A percentile compares a stretch with the other conserved stretches of the same genome.
Evolutionary conservation across 2,888 invertebrate species (phyloP).

Genomic region (Thymelicus acteon): DNA sequence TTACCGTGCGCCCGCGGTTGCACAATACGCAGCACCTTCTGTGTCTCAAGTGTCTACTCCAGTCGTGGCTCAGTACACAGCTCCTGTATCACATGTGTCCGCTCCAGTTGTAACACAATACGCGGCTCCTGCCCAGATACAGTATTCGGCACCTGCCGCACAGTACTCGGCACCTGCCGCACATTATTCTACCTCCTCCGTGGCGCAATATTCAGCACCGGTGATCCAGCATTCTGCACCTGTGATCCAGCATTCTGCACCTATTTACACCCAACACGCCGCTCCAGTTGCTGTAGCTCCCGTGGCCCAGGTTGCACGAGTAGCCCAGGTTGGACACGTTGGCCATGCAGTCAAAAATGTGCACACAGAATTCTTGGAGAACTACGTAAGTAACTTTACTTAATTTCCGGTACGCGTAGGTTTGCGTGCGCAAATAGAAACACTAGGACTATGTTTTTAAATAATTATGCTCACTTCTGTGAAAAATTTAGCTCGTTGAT

Average conservation of each 20-base stretch:
- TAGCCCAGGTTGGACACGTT: conserved; percentile 33
- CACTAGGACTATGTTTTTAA: too few relatives aligned
- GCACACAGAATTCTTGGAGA: conserved; percentile 86
- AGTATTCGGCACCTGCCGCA: conserved; percentile 43
- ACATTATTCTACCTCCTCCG: conserved; percentile 47
- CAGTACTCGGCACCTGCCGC: conserved; percentile 49
- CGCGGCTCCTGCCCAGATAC: conserved; percentile 56
- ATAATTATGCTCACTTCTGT: too few relatives aligned
- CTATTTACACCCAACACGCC: conserved; percentile 47
- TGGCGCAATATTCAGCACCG: conserved; percentile 47
- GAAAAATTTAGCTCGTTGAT: too few relatives aligned
- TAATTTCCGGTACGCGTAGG: neutral
- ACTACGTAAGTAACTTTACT: conserved; percentile 81
- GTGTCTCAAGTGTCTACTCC: conserved; percentile 51
- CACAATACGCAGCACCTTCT: conserved; percentile 49
- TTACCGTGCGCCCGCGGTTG: conserved; percentile 44
- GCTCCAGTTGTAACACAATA: conserved; percentile 51
- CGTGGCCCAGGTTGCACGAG: conserved; percentile 44
- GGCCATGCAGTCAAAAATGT: conserved; percentile 77
- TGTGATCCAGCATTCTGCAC: conserved; percentile 33
- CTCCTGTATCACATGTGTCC: conserved; percentile 41
- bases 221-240: conserved; percentile 29
- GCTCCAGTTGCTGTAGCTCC: conserved; percentile 47
- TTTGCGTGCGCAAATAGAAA: neutral
- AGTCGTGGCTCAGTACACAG: conserved; percentile 44